A percentile compares a stretch with the other conserved stretches of the same genome.
Conservation (phyloP, 2,797 vertebrate species). For the Arctocebus calabarensis region DNA sequence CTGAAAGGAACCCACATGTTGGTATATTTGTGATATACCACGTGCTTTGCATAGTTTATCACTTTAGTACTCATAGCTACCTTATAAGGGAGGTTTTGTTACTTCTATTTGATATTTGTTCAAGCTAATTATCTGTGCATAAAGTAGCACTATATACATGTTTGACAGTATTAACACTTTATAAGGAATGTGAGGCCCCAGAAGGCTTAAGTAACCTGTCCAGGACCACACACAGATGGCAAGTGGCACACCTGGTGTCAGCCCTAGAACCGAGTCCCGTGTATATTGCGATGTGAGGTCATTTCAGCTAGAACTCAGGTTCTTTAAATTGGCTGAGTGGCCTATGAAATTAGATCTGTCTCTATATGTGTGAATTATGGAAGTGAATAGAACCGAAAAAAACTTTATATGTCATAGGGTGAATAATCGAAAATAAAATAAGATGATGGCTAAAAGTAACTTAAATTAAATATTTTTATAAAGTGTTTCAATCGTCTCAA, state of each 20-base stretch:
- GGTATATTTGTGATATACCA: not conserved
- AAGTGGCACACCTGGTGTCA: not conserved
- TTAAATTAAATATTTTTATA: constrained; percentile 33
- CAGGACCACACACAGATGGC: not conserved
- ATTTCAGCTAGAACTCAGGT: not conserved
- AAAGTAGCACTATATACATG: not conserved
- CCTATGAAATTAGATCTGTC: not conserved
- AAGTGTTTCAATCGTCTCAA: not conserved
- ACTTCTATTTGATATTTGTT: not conserved
- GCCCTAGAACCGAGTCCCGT: not conserved
- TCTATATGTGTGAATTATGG: not conserved
- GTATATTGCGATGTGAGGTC: not conserved
- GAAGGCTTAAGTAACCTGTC: not conserved
- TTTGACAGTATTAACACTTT: not conserved
- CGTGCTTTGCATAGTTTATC: not conserved
- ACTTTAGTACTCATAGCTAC: not conserved
- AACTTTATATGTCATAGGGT: not conserved
- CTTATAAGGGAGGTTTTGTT: not conserved
- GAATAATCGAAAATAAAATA: not conserved
- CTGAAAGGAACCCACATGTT: not conserved
- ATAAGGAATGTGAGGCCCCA: not conserved
- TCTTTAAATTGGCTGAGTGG: not conserved
- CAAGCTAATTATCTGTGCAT: not conserved
- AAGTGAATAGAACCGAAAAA: not conserved
- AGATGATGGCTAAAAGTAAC: not conserved